Evolutionary conservation across 2,888 invertebrate genomes (phyloP), one percentile per base, ranked within the genome.

Genomic region (Megaustenia siamemsis): DNA sequence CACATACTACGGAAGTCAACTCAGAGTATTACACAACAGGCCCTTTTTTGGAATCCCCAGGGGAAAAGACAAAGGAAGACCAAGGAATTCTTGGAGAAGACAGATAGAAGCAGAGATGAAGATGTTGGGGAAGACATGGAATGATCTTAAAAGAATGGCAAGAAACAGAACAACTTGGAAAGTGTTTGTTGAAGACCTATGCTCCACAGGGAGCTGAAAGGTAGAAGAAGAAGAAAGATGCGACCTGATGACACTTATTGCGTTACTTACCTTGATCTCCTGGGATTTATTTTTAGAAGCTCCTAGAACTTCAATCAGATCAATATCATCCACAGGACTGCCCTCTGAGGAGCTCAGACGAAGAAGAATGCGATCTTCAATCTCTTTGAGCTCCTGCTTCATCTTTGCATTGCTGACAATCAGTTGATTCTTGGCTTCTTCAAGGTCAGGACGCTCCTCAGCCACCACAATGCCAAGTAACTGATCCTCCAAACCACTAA

Each of bases 331-430:
- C 0, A 97, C 96, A 0, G 97, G 96, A 21, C 96, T 96, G 0
- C 96, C 96, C 91, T 96, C 96, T 5, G 96, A 94, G 40, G 93
- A 89, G 83, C 93, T 93, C 75, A 94, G 90, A 84, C 93, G 88
- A 79, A 90, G 88, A 56, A 94, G 90, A 86, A 94, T 94, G 87
- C 93, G 93, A 88, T 94, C 94, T 89, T 94, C 94, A 75, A 94
- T 96, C 89, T 96, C 96, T 66, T 96, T 96, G 38, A 97, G 93
- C 88, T 97, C 97, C 18, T 95, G 94, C 79, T 96, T 96, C 96
- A 97, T 96, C 89, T 94, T 93, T 0, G 97, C 97, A 68, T 96
- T 96, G 66, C 96, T 96, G 15, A 97, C 95, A n/a, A 97, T 96
- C 69, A 94, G 91, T 88, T 94, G 94, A 86, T 94, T 94, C 90